Conservation (phyloP, 2,797 vertebrate genomes). For the Denticeps clupeoides region DNA sequence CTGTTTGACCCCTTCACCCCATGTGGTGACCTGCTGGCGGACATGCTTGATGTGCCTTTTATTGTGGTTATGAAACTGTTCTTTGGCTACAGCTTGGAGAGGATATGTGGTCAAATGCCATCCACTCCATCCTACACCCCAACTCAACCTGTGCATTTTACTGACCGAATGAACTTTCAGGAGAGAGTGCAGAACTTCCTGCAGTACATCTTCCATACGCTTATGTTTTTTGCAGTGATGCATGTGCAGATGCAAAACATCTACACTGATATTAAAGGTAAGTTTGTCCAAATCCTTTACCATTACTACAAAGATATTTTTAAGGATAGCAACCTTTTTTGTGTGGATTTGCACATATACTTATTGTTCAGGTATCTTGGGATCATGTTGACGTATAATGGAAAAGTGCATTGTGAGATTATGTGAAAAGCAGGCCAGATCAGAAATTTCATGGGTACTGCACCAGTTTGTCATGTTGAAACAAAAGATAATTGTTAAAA, state of each 20-base stretch:
- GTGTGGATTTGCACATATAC: too few relatives aligned
- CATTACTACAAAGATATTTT: too few relatives aligned
- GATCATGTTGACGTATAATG: too few relatives aligned
- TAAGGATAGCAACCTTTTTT: too few relatives aligned
- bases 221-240: neutral
- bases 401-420: too few relatives aligned
- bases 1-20: constrained; percentile 27
- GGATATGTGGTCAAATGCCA: constrained; percentile 62
- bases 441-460: too few relatives aligned
- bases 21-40: constrained; percentile 18
- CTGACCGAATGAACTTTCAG: constrained; percentile 53
- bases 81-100: constrained; percentile 54
- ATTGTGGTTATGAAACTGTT: constrained; percentile 50
- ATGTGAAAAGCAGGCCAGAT: too few relatives aligned
- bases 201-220: constrained; percentile 33
- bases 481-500: too few relatives aligned
- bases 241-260: neutral
- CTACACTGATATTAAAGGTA: constrained; percentile 1
- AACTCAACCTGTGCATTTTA: constrained; percentile 48
- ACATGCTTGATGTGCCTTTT: constrained; percentile 52
- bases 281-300: too few relatives aligned
- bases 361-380: too few relatives aligned
- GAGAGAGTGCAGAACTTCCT: constrained; percentile 57
- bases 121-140: constrained; percentile 53
- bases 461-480: too few relatives aligned